Percentiles rank a stretch among this genome's conserved stretches.
Evolutionary conservation across 2,113 vertebrate species (phyloP).

Genomic region (Macroglossus sobrinus): DNA sequence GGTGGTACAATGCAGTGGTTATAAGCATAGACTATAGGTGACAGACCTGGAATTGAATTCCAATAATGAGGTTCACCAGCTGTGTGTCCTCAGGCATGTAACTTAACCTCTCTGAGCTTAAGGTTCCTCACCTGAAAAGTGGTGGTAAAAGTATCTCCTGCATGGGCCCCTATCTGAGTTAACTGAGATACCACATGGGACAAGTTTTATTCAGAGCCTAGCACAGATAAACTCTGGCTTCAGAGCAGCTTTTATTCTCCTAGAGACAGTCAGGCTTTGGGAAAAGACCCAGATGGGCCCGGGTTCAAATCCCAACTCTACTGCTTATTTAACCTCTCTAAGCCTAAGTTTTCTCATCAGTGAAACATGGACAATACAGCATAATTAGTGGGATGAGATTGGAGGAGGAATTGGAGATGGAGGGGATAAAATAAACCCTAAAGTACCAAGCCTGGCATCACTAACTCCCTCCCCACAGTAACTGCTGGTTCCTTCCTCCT

Average conservation of each 20-base stretch:
- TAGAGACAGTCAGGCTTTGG: rapidly evolving
- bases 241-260: background rate
- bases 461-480: background rate
- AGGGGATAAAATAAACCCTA: background rate
- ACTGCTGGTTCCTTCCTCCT: background rate
- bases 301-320: background rate
- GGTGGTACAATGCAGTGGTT: background rate
- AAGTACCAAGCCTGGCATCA: rapidly evolving
- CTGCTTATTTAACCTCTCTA: background rate
- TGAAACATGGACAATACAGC: background rate
- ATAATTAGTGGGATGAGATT: background rate
- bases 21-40: background rate
- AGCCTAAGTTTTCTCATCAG: background rate
- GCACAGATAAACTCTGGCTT: background rate
- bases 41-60: background rate
- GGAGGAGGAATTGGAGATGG: background rate
- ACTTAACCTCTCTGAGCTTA: background rate
- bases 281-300: background rate
- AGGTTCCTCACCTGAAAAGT: background rate
- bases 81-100: background rate
- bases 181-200: rapidly evolving
- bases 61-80: background rate
- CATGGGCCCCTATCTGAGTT: background rate
- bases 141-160: too few species aligned
- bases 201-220: background rate